Percentiles rank a stretch among this genome's conserved stretches.
Evolutionary conservation across 2,888 invertebrate genomes (phyloP).

Genomic region (Tryphoninae sp.): DNA sequence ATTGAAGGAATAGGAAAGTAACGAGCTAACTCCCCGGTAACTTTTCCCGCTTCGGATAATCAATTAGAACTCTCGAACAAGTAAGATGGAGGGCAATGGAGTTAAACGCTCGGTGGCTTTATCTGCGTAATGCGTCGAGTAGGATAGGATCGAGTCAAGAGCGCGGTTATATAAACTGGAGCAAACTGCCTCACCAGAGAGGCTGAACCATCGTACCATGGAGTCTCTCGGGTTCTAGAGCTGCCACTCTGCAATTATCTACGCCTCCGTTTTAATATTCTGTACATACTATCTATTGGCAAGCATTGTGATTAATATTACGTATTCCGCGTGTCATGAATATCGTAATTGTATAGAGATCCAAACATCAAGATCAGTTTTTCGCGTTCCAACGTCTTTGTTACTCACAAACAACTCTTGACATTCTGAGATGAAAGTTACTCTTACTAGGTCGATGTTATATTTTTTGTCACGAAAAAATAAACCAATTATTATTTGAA

Average conservation of each 20-base stretch:
- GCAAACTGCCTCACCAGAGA: slow-evolving; percentile 70
- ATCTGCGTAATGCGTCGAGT: slow-evolving; percentile 19
- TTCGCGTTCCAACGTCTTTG: too few species aligned
- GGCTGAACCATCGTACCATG: slow-evolving; percentile 60
- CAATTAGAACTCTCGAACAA: slow-evolving; percentile 75
- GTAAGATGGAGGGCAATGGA: slow-evolving; percentile 76
- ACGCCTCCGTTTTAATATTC: slow-evolving; percentile 3
- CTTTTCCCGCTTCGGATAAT: slow-evolving; percentile 73
- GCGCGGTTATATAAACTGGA: slow-evolving; percentile 72
- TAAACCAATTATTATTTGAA: too few species aligned
- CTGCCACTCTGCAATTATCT: slow-evolving; percentile 24
- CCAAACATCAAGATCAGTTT: too few species aligned
- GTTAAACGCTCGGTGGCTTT: slow-evolving; percentile 63
- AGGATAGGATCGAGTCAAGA: neutral
- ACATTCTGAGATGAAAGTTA: too few species aligned
- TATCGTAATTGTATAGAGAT: too few species aligned
- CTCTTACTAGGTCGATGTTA: too few species aligned
- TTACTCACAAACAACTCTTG: too few species aligned
- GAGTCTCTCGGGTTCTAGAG: slow-evolving; percentile 49
- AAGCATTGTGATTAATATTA: neutral
- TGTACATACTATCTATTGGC: neutral
- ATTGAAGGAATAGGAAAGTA: slow-evolving; percentile 29
- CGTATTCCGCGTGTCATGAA: neutral
- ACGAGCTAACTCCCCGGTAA: slow-evolving; percentile 45
- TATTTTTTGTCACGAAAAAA: too few species aligned